These are phyloP conservation scores for Zosterops lateralis DNA, from an alignment of 2,113 vertebrate species.

Conservation along the genomic window DNA sequence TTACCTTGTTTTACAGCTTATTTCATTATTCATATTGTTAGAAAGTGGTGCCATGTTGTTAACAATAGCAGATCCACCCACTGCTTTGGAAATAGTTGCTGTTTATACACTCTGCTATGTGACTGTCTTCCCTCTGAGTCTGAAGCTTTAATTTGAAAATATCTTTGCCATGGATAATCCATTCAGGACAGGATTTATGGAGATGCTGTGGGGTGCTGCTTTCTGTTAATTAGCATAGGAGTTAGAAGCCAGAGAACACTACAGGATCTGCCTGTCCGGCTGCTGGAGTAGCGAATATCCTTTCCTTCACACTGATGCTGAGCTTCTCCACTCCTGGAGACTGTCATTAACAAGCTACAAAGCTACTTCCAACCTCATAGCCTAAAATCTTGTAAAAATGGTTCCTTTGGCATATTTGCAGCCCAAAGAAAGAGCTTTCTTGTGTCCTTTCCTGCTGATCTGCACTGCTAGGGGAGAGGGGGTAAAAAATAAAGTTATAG, in stretches of 20 bases:
- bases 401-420: not conserved
- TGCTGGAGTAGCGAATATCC: not conserved
- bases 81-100: not conserved
- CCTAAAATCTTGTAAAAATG: not conserved
- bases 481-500: not conserved
- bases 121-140: not conserved
- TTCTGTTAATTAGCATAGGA: constrained; percentile 7
- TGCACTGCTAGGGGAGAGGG: not conserved
- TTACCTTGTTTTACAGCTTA: not conserved
- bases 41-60: not conserved
- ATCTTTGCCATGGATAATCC: not conserved
- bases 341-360: not conserved
- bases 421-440: not conserved
- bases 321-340: not conserved
- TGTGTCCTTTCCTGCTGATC: not conserved
- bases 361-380: not conserved
- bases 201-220: not conserved
- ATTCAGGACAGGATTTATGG: constrained; percentile 23
- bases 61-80: not conserved
- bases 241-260: not conserved
- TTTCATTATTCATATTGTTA: not conserved
- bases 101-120: not conserved
- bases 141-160: constrained; percentile 1
- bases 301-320: not conserved
- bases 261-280: not conserved